Evolutionary conservation across 2,113 vertebrate species (phyloP).

Genomic region (Myiopsitta monachus): DNA sequence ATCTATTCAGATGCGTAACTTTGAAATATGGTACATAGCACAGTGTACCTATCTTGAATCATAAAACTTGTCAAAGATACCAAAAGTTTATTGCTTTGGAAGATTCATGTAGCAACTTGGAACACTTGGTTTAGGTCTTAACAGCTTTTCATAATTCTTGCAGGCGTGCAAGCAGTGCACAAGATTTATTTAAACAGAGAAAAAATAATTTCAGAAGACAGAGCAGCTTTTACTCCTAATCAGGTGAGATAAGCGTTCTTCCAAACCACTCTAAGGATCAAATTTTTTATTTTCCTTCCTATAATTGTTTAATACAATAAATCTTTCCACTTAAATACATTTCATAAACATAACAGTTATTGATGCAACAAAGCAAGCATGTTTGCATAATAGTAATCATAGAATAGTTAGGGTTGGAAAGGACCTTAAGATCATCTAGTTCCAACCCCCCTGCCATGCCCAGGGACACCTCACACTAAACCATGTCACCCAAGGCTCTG

Average conservation of each 20-base stretch:
- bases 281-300: slow-evolving; percentile 21
- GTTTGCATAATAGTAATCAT: neutral
- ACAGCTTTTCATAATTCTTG: slow-evolving; percentile 38
- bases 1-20: slow-evolving; percentile 20
- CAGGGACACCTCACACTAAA: too few relatives aligned
- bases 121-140: slow-evolving; percentile 51
- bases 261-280: neutral
- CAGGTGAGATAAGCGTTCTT: slow-evolving; percentile 29
- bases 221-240: slow-evolving; percentile 28
- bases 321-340: neutral
- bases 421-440: too few relatives aligned
- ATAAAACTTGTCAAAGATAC: slow-evolving; percentile 61
- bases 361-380: neutral
- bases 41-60: neutral
- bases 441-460: too few relatives aligned
- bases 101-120: slow-evolving; percentile 45
- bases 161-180: neutral
- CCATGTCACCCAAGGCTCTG: too few relatives aligned
- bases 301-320: neutral
- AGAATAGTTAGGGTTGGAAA: too few relatives aligned
- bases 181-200: slow-evolving; percentile 36
- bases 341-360: neutral
- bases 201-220: slow-evolving; percentile 38
- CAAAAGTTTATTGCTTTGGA: slow-evolving; percentile 52
- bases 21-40: slow-evolving; percentile 44